Conservation (phyloP, 2,113 vertebrate species). For the Pygoscelis antarcticus region DNA sequence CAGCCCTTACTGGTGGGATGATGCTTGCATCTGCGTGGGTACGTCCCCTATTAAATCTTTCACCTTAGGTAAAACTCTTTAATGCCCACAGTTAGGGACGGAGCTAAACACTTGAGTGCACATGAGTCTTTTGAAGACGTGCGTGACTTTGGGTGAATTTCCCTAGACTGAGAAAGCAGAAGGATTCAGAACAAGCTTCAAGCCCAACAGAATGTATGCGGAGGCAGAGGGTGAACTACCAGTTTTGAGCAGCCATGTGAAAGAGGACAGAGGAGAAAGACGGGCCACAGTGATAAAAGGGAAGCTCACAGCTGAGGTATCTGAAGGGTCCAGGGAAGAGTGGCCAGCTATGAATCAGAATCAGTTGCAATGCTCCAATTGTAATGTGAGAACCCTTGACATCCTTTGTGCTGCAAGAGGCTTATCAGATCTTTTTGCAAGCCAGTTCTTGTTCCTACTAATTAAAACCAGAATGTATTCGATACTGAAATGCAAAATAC, state of each 20-base stretch:
- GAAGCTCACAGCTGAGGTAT: neutral
- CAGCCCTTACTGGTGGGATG: neutral
- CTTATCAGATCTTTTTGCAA: neutral
- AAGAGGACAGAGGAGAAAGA: neutral
- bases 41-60: neutral
- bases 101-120: neutral
- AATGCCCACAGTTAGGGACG: neutral
- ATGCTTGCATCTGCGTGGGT: neutral
- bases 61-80: neutral
- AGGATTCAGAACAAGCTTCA: neutral
- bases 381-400: neutral
- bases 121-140: neutral
- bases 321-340: neutral
- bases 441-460: neutral
- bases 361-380: neutral
- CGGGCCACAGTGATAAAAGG: neutral
- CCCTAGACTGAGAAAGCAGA: neutral
- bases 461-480: constrained; percentile 15
- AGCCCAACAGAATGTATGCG: neutral
- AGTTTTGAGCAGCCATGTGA: neutral
- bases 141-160: neutral
- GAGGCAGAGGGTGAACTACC: neutral
- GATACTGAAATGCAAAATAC: neutral
- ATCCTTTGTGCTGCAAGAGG: neutral
- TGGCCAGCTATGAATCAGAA: neutral